Evolutionary conservation across 1,140 invertebrate species (phyloP).

Genomic region (Magallana ariakensis): DNA sequence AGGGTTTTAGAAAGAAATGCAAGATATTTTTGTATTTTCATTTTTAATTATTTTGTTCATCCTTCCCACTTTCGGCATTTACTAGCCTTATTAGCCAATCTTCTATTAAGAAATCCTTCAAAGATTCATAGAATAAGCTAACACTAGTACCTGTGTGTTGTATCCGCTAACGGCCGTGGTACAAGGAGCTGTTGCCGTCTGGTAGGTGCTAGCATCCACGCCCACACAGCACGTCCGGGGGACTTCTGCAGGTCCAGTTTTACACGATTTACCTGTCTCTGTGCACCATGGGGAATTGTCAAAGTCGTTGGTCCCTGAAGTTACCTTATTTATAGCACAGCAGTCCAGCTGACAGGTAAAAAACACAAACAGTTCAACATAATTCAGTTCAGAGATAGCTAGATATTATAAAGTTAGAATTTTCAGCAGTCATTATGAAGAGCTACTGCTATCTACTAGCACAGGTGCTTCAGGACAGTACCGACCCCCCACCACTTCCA

Average conservation of each 20-base stretch:
- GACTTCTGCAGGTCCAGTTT: neutral
- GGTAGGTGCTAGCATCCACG: constrained; percentile 14
- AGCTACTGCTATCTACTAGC: no score
- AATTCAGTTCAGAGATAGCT: no score
- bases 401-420: no score
- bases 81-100: no score
- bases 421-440: no score
- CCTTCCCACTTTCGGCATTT: no score
- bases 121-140: neutral
- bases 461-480: no score
- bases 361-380: neutral
- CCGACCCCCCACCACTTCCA: no score
- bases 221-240: neutral
- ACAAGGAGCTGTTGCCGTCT: neutral
- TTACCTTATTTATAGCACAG: neutral
- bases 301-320: neutral
- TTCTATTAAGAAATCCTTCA: no score
- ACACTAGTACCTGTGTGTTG: constrained; percentile 6
- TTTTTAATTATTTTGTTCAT: no score
- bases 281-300: neutral
- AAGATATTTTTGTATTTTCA: no score
- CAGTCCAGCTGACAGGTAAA: constrained; percentile 1
- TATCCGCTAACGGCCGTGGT: neutral
- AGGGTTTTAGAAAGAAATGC: no score
- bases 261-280: neutral